phyloP scores from a whole-genome alignment of 2,113 vertebrate genomes.

The Atractosteus spatula region DNA sequence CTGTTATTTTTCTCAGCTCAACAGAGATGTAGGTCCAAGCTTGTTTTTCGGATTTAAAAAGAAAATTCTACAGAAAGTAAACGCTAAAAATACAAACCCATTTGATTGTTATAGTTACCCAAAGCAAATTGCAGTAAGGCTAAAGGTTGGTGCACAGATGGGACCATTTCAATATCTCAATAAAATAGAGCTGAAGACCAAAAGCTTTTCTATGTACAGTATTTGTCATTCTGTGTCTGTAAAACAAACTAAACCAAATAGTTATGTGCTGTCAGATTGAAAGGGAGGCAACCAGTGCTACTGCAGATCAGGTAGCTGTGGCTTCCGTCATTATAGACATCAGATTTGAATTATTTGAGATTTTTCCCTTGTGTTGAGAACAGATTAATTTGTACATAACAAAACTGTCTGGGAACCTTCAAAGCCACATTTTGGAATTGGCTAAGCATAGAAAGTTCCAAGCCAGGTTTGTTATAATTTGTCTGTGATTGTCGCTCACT shows the following conservation, averaged over 20 bases:
- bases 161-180: too few relatives aligned
- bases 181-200: too few relatives aligned
- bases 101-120: conserved; percentile 35
- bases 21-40: conserved; percentile 27
- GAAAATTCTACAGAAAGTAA: conserved; percentile 42
- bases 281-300: too few relatives aligned
- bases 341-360: too few relatives aligned
- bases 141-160: conserved; percentile 26
- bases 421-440: conserved; percentile 24
- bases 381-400: conserved; percentile 35
- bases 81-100: conserved; percentile 31
- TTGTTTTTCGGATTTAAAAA: conserved; percentile 35
- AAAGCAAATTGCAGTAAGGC: conserved; percentile 39
- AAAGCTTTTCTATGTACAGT: too few relatives aligned
- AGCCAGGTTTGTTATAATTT: conserved; percentile 30
- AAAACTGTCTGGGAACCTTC: conserved; percentile 26
- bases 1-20: conserved; percentile 20
- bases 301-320: too few relatives aligned
- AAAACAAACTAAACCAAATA: too few relatives aligned
- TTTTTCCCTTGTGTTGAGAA: conserved; percentile 16
- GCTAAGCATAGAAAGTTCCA: conserved; percentile 30
- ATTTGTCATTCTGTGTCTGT: too few relatives aligned
- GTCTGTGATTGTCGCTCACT: conserved; percentile 18
- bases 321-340: too few relatives aligned
- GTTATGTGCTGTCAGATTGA: too few relatives aligned